phyloP scores from a whole-genome alignment of 1,140 invertebrate genomes.

The Lordiphosa collinella region DNA sequence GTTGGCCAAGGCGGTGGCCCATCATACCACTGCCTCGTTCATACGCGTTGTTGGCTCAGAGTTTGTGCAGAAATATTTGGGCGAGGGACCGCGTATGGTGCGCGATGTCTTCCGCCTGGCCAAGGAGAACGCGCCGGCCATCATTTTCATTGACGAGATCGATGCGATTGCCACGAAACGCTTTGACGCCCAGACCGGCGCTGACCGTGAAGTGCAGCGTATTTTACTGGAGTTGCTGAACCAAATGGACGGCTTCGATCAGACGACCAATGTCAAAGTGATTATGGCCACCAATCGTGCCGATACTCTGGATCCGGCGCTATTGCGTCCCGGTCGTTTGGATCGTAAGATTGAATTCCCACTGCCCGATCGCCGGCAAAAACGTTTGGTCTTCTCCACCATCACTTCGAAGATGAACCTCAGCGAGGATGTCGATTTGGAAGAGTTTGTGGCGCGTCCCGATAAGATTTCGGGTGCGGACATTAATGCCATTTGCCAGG shows the following conservation, averaged over 20 bases:
- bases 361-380: conserved; percentile 97
- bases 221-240: conserved; percentile 98
- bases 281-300: conserved; percentile 99
- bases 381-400: conserved; percentile 98
- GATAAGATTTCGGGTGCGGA: conserved; percentile 99
- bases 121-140: conserved; percentile 99
- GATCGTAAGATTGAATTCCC: conserved; percentile 99
- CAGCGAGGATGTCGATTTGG: conserved; percentile 99
- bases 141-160: conserved; percentile 99
- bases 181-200: conserved; percentile 99
- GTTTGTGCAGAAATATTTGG: conserved; percentile 99
- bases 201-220: conserved; percentile 99
- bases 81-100: conserved; percentile 99
- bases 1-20: conserved; percentile 99
- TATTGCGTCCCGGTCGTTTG: conserved; percentile 96
- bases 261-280: conserved; percentile 99
- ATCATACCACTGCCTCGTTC: conserved; percentile 98
- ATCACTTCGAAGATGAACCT: conserved; percentile 99
- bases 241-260: conserved; percentile 99
- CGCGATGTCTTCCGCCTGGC: conserved; percentile 99
- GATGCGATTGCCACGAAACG: conserved; percentile 99
- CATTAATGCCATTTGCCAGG: conserved; percentile 99
- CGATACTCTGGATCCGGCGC: conserved; percentile 98
- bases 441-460: conserved; percentile 98
- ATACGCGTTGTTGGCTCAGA: conserved; percentile 99